Conservation (phyloP, 2,888 invertebrate species). For the Eudasyphora cyanicolor region DNA sequence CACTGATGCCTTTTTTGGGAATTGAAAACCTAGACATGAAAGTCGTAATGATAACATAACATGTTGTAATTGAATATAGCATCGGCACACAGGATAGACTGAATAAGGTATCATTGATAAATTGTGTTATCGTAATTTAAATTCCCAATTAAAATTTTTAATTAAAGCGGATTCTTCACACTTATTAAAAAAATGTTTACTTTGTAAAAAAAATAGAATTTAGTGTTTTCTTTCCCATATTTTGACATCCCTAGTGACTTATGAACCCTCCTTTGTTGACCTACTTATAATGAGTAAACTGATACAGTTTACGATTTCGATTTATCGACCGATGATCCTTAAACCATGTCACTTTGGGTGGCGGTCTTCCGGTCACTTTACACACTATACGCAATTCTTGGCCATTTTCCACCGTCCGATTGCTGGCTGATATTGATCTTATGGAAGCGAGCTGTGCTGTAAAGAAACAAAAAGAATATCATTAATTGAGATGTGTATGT, state of each 20-base stretch:
- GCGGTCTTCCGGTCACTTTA: slow-evolving; percentile 88
- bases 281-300: slow-evolving; percentile 79
- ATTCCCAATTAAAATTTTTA: too few relatives aligned
- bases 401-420: slow-evolving; percentile 79
- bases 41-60: too few relatives aligned
- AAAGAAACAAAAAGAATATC: slow-evolving; percentile 69
- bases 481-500: not conserved
- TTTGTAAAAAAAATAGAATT: slow-evolving; percentile 34
- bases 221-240: not conserved
- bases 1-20: too few relatives aligned
- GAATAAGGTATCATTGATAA: too few relatives aligned
- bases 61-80: too few relatives aligned
- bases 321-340: slow-evolving; percentile 85
- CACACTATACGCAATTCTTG: slow-evolving; percentile 86
- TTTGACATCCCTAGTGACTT: slow-evolving; percentile 36
- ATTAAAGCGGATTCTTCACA: not conserved
- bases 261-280: too few relatives aligned
- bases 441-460: slow-evolving; percentile 81
- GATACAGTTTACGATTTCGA: slow-evolving; percentile 78
- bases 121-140: too few relatives aligned
- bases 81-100: too few relatives aligned
- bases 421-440: slow-evolving; percentile 75
- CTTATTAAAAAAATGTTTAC: not conserved
- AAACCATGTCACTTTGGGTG: slow-evolving; percentile 91
- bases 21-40: too few relatives aligned